A percentile compares a stretch with the other conserved stretches of the same genome.
phyloP scores from a whole-genome alignment of 1,140 invertebrate genomes.

The Aphidius ervi region DNA sequence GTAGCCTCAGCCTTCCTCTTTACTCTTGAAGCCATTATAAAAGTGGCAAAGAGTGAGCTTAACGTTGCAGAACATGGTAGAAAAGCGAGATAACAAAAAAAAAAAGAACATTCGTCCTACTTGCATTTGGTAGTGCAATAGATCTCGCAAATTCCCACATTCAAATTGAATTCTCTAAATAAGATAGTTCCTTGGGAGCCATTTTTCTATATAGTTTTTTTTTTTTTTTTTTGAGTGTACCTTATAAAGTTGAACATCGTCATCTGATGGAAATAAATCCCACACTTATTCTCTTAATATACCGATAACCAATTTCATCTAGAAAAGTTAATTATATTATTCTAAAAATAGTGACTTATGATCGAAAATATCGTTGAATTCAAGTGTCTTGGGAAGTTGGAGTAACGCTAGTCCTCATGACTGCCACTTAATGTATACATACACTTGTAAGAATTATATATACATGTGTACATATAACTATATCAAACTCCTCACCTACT shows the following conservation, averaged over 20 bases:
- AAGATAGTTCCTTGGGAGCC: slow-evolving; percentile 16
- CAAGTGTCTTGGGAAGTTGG: slow-evolving; percentile 16
- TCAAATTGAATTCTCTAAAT: slow-evolving; percentile 42
- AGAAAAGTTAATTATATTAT: slow-evolving; percentile 49
- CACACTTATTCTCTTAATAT: slow-evolving; percentile 5
- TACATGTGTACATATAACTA: slow-evolving; percentile 26
- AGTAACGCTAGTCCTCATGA: slow-evolving; percentile 20
- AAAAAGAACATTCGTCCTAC: too few relatives aligned
- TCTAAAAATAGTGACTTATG: slow-evolving; percentile 45
- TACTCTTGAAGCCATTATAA: slow-evolving; percentile 2
- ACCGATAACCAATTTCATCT: slow-evolving; percentile 44
- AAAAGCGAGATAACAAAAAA: too few relatives aligned
- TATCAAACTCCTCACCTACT: too few relatives aligned
- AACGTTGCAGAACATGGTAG: not conserved
- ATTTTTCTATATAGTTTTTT: too few relatives aligned
- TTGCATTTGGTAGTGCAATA: too few relatives aligned
- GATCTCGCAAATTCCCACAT: slow-evolving; percentile 32
- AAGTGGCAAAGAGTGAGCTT: not conserved
- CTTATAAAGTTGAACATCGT: slow-evolving; percentile 5
- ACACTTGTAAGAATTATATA: slow-evolving; percentile 32
- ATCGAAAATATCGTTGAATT: slow-evolving; percentile 24
- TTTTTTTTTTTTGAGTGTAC: not conserved
- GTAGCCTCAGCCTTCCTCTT: not conserved
- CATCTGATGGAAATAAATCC: not conserved
- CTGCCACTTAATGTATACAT: slow-evolving; percentile 24